Percentiles rank a stretch among this genome's conserved stretches.
Conservation (phyloP, 2,113 vertebrate genomes). For the Athene noctua region DNA sequence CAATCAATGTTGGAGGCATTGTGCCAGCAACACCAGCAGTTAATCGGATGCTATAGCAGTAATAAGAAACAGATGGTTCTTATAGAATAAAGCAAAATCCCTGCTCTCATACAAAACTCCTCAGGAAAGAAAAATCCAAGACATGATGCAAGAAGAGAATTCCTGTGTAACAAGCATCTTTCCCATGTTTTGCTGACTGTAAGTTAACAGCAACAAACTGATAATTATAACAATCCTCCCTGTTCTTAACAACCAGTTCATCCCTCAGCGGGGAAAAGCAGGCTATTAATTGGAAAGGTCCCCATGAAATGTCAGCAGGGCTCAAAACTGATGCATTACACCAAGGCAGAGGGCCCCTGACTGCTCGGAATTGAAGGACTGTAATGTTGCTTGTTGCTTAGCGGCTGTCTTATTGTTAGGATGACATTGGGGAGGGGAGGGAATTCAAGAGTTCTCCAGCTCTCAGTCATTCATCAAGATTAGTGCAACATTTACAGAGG, state of each 20-base stretch:
- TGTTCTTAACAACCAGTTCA: not conserved
- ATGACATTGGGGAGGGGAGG: not conserved
- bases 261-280: not conserved
- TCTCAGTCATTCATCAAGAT: not conserved
- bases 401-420: not conserved
- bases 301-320: not conserved
- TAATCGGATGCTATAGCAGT: not conserved
- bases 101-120: not conserved
- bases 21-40: not conserved
- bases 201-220: not conserved
- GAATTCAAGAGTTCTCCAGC: not conserved
- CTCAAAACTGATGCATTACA: not conserved
- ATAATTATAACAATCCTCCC: not conserved
- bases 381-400: slow-evolving; percentile 32
- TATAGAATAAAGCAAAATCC: not conserved
- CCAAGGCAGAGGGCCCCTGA: slow-evolving; percentile 5
- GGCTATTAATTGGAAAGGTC: slow-evolving; percentile 2
- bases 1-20: not conserved
- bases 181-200: not conserved
- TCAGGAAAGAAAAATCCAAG: not conserved
- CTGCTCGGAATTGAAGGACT: not conserved
- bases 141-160: not conserved
- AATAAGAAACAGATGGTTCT: slow-evolving; percentile 52
- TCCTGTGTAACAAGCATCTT: not conserved
- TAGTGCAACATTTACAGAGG: not conserved